phyloP scores from a whole-genome alignment of 2,113 vertebrate species.

The Cephalopterus ornatus region DNA sequence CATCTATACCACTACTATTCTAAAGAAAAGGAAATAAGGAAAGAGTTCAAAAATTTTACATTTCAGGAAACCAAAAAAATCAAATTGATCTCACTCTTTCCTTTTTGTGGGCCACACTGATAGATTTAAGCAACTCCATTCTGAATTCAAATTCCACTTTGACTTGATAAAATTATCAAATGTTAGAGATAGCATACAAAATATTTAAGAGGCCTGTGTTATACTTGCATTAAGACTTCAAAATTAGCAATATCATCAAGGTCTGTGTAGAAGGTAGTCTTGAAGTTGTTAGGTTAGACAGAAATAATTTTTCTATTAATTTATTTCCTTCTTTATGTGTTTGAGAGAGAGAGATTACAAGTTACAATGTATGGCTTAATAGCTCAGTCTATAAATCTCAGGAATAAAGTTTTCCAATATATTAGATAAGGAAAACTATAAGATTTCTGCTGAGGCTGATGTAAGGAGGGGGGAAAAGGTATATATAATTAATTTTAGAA shows the following conservation, averaged over 20 bases:
- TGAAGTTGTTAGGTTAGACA: not conserved
- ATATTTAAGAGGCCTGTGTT: not conserved
- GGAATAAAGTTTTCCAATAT: not conserved
- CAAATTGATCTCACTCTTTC: not conserved
- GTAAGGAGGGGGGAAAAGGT: not conserved
- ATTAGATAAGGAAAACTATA: not conserved
- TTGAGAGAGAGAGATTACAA: not conserved
- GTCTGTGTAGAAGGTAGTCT: not conserved
- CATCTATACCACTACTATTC: not conserved
- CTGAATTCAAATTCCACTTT: not conserved
- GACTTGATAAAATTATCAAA: not conserved
- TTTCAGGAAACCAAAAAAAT: not conserved
- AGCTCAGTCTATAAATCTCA: not conserved
- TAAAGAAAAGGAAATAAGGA: not conserved
- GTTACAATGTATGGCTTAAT: not conserved
- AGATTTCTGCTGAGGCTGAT: not conserved
- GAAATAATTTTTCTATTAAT: not conserved
- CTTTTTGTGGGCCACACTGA: fast-evolving
- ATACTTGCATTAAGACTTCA: not conserved
- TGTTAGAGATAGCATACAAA: not conserved
- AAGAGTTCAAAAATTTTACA: not conserved
- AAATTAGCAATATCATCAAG: not conserved
- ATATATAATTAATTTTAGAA: not conserved
- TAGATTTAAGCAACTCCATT: not conserved
- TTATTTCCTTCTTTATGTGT: not conserved